Conservation (phyloP, 35 echinoderm and acorn worm genomes). For the Lytechinus pictus region DNA sequence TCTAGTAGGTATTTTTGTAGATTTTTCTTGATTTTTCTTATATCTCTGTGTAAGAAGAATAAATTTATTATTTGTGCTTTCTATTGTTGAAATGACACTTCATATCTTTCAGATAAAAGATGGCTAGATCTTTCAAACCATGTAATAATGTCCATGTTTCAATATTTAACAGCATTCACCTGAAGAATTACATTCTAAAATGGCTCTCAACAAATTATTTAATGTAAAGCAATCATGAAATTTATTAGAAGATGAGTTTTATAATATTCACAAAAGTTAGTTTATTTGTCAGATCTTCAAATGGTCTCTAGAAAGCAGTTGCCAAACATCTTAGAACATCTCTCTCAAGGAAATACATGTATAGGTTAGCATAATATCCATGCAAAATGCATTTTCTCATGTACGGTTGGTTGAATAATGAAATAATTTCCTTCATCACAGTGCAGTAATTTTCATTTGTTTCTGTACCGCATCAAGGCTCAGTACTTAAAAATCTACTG, state of each 20-base stretch:
- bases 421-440: neutral
- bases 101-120: conserved; percentile 11
- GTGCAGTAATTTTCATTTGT: neutral
- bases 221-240: neutral
- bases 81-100: neutral
- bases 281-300: neutral
- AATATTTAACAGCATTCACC: neutral
- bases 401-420: too few relatives aligned
- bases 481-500: conserved; percentile 14
- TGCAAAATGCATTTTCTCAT: too few relatives aligned
- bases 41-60: neutral
- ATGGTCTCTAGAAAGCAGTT: neutral
- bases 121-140: conserved; percentile 11
- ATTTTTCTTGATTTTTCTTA: neutral
- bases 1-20: conserved; percentile 19
- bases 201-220: neutral
- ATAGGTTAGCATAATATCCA: neutral
- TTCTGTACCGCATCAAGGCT: neutral
- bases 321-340: neutral
- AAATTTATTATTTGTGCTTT: neutral
- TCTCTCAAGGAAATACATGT: neutral
- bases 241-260: too few relatives aligned
- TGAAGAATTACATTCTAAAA: neutral
- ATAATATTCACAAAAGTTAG: too few relatives aligned
- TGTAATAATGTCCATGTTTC: neutral